Conservation (phyloP, 1,140 invertebrate genomes). For the Heliconius himera region DNA sequence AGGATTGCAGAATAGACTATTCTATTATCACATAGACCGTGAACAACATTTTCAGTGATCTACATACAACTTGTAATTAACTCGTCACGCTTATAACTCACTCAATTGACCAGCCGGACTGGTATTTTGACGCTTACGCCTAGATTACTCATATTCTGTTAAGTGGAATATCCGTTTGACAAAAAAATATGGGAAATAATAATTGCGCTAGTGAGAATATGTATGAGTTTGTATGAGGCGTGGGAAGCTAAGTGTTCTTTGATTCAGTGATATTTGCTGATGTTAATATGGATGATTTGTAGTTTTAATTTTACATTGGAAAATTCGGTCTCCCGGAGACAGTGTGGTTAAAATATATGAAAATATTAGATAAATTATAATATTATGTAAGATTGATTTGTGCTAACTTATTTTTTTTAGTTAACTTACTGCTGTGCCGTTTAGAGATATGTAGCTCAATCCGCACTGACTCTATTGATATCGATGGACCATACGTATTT, state of each 20-base stretch:
- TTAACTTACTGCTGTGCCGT: too few species aligned
- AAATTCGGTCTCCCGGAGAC: too few species aligned
- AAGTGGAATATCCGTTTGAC: conserved; percentile 35
- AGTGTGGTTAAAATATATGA: too few species aligned
- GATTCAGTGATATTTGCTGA: too few species aligned
- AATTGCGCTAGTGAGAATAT: conserved; percentile 9
- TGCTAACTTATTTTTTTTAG: too few species aligned
- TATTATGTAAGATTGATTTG: too few species aligned
- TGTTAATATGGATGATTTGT: too few species aligned
- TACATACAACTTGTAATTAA: conserved; percentile 10
- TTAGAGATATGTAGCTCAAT: too few species aligned
- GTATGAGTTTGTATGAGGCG: background rate
- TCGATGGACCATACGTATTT: too few species aligned
- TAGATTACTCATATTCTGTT: conserved; percentile 28
- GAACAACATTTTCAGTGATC: background rate
- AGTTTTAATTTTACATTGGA: too few species aligned
- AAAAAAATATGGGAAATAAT: conserved; percentile 26
- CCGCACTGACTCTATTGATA: too few species aligned
- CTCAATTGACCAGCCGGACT: background rate
- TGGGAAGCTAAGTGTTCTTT: background rate
- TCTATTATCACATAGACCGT: background rate
- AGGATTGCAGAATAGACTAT: background rate
- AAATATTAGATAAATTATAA: too few species aligned
- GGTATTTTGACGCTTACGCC: background rate
- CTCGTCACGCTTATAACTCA: background rate